Percentiles rank a stretch among this genome's conserved stretches.
phyloP scores from a whole-genome alignment of 2,797 vertebrate species.

The Leptatherina wallacei region DNA sequence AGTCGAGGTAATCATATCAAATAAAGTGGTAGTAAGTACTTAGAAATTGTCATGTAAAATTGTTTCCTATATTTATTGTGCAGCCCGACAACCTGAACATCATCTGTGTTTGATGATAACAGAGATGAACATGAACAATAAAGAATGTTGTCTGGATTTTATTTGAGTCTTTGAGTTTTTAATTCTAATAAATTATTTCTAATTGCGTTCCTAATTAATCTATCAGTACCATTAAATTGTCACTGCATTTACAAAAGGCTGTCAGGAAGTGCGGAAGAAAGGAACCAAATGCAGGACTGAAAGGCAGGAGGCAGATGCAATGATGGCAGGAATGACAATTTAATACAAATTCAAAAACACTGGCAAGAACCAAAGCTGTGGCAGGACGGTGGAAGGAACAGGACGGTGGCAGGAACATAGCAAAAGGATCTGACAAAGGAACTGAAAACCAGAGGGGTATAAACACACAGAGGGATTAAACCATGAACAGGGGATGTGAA shows the following conservation, averaged over 20 bases:
- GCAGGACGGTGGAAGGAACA: too few species aligned
- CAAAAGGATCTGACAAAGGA: too few species aligned
- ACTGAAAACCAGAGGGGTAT: too few species aligned
- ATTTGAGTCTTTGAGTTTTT: constrained; percentile 13
- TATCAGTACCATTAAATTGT: background rate
- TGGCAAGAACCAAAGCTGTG: too few species aligned
- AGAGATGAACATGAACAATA: constrained; percentile 54
- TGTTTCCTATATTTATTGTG: constrained; percentile 53
- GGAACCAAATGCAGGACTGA: too few species aligned
- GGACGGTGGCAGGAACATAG: too few species aligned
- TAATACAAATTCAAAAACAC: too few species aligned
- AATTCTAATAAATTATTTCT: background rate
- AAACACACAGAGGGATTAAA: too few species aligned
- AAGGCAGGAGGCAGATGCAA: too few species aligned
- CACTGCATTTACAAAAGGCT: background rate
- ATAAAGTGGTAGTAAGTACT: constrained; percentile 22
- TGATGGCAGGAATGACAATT: too few species aligned
- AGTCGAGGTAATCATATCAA: constrained; percentile 33
- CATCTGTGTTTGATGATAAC: constrained; percentile 3
- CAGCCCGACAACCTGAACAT: constrained; percentile 23
- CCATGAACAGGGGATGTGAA: too few species aligned
- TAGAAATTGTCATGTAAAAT: constrained; percentile 42
- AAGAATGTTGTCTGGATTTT: constrained; percentile 53
- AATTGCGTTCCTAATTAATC: background rate
- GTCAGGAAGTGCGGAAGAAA: too few species aligned